A percentile compares a stretch with the other conserved stretches of the same genome.
phyloP scores from a whole-genome alignment of 2,113 vertebrate species.

The Lophochroa leadbeateri region DNA sequence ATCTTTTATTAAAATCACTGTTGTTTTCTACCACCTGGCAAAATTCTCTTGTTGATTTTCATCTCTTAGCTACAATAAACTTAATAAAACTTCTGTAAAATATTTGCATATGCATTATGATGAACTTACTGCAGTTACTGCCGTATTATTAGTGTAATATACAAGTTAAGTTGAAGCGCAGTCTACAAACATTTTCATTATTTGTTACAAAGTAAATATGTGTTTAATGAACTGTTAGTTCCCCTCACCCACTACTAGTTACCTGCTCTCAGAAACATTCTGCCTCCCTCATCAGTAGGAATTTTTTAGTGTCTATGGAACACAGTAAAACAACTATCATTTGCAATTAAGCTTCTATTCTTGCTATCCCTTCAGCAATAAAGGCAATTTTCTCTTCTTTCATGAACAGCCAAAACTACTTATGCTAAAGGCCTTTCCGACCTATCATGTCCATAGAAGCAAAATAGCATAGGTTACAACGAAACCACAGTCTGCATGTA shows the following conservation, averaged over 20 bases:
- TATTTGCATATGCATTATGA: neutral
- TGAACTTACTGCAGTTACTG: neutral
- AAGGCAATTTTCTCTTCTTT: neutral
- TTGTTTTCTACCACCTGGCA: neutral
- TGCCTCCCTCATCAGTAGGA: neutral
- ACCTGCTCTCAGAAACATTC: neutral
- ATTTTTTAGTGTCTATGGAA: neutral
- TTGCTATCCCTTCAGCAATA: neutral
- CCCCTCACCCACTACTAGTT: neutral
- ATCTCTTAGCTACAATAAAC: neutral
- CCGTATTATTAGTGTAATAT: neutral
- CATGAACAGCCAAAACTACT: neutral
- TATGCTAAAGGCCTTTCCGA: neutral
- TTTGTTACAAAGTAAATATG: conserved; percentile 9
- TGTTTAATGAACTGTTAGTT: conserved; percentile 1
- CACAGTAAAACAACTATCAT: neutral
- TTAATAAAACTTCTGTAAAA: neutral
- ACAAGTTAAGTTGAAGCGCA: conserved; percentile 35
- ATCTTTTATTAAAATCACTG: neutral
- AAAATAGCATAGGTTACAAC: neutral
- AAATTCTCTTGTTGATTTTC: neutral
- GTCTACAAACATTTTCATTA: neutral
- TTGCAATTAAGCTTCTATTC: neutral
- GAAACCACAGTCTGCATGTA: neutral
- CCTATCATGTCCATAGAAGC: neutral